Evolutionary conservation across 2,888 invertebrate species (phyloP), one percentile per base, ranked within the genome.

Genomic region (Pinctada fucata): DNA sequence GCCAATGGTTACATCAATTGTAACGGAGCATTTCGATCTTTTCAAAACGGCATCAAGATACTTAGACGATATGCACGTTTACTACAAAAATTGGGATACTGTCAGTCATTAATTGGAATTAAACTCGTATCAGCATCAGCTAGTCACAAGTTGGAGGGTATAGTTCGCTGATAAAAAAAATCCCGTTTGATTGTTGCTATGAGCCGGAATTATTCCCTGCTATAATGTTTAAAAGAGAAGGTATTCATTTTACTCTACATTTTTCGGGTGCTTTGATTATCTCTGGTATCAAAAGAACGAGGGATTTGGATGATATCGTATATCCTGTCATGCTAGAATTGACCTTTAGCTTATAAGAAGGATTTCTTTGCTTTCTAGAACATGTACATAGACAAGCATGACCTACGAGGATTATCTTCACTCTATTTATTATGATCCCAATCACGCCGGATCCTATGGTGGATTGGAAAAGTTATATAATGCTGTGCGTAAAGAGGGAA

Each of bases 401-500:
- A 68, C 31, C 13, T 68, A 31, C 47, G 68, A 8, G 47, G 68
- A 68, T 47, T 68, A 68, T 47, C 47, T 68, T 10, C 45, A 68
- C 16, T 68, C 8, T 45, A 68, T 68, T 45, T 68, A 45, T 47
- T 68, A 68, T 13, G 8, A 45, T 45, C 68, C 45, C 31, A 3
- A 13, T 45, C 68, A 68, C 47, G 68, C 31, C 8, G 45, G 68
- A 13, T 16, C 68, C 45, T 68, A 68, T 13, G 68, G 68, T 68
- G 68, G 68, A 8, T 13, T 68, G 47, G 68, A 82, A 8, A 83
- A 84, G 72, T 67, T 83, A 45, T 82, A 83, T 69, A 72, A 80
- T 72, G 72, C 76, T 8, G 78, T 79, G 71, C 77, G 78, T 68
- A 79, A 80, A 72, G 82, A 83, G 45, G 83, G 78, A 8, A 76